Base-by-base conservation (phyloP, 2,113 vertebrate genomes). In the Synchiropus splendidus region DNA sequence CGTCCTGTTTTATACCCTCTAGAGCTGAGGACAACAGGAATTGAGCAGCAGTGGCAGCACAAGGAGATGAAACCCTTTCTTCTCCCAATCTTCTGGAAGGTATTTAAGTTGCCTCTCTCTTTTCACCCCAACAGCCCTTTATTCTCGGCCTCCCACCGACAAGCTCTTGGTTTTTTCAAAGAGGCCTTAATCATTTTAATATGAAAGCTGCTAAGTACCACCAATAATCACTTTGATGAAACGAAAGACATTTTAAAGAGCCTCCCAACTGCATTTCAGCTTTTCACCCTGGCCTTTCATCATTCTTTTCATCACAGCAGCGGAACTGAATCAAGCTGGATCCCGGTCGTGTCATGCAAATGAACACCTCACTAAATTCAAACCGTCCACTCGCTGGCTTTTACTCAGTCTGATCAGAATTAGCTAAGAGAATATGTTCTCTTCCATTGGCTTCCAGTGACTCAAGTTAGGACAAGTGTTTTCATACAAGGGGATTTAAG, bases 191-290 rank as follows among this genome's bases (percentile, higher is more conserved):
- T 83, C 76, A 85, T 83, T 81, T 81, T 79, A 77, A 82, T 82
- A 80, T 77, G 82, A 82, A 81, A 78, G 80, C 78, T 78, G 74
- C 70, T 80, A 82, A 83, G 81, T 81, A 80, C 72, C 72, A 67
- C 63, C 70, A 82, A 79, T 78, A 81, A 82, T 84, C 74, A 75
- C 74, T 80, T 80, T 80, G 78, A 78, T 77, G 76, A 82, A 79
- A 80, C 48, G 16, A 68, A 72, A 68, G 65, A 71, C 66, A 67
- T 77, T 83, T 83, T 76, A 67, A 78, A 70, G 47, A 80, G 48
- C 31, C 21, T 69, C 53, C 51, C 64, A 40, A 45, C 54, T 47
- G 54, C 64, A 65, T 72, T 75, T 75, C 74, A 72, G 74, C 63
- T 77, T 76, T 76, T 74, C 74, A 77, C 60, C 67, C 65, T 34